Evolutionary conservation across 2,888 invertebrate genomes (phyloP).

Genomic region (Tenthredo distinguenda): DNA sequence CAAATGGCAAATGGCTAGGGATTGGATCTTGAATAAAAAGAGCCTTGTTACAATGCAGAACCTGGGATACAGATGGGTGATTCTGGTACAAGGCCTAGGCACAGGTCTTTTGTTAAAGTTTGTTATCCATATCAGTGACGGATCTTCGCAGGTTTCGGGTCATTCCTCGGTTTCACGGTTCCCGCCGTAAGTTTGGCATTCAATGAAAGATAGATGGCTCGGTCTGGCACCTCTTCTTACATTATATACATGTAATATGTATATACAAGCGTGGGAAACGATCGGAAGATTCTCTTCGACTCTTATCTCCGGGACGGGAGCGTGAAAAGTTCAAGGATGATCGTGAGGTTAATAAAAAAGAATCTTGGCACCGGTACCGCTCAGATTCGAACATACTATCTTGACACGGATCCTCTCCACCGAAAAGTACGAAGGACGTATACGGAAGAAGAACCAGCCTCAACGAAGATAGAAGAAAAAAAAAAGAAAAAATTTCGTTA

Average conservation of each 20-base stretch:
- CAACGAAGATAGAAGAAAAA: background rate
- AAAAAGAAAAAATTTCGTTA: background rate
- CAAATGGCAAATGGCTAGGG: background rate
- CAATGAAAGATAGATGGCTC: background rate
- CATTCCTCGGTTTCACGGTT: conserved; percentile 21
- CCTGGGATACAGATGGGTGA: conserved; percentile 42
- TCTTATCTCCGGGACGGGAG: conserved; percentile 28
- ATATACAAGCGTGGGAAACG: conserved; percentile 8
- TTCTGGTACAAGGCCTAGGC: conserved; percentile 46
- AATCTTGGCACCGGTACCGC: background rate
- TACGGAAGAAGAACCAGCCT: background rate
- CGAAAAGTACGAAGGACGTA: background rate
- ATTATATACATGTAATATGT: background rate
- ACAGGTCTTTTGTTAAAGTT: background rate
- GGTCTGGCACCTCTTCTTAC: background rate
- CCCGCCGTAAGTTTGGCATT: background rate
- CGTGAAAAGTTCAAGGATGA: conserved; percentile 32
- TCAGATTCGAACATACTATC: background rate
- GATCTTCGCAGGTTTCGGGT: conserved; percentile 32
- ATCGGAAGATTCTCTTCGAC: conserved; percentile 16
- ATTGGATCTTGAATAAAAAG: background rate
- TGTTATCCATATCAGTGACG: conserved; percentile 12
- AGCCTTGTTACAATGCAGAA: conserved; percentile 1
- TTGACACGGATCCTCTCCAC: background rate
- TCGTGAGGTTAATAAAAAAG: conserved; percentile 1